Evolutionary conservation across 2,113 vertebrate species (phyloP).

Genomic region (Hydropotes inermis): DNA sequence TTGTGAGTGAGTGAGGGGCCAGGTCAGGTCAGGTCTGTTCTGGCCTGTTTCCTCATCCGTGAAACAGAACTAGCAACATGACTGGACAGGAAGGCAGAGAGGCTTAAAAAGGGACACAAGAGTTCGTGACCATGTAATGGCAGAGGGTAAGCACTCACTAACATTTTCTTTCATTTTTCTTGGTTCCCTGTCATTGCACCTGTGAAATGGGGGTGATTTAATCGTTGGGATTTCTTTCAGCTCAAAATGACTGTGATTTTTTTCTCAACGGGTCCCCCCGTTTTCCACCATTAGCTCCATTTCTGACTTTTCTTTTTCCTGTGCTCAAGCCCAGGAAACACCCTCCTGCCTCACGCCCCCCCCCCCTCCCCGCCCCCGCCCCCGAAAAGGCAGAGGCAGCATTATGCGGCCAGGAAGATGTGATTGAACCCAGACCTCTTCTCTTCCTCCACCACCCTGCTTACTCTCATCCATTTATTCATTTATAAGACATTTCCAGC

Average conservation of each 20-base stretch:
- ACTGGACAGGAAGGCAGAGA: no score
- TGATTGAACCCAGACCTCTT: background rate
- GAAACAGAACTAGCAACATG: fast-evolving
- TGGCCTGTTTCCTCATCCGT: background rate
- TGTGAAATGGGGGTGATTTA: background rate
- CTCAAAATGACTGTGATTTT: background rate
- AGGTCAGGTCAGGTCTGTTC: background rate
- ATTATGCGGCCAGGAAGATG: background rate
- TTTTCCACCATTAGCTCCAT: background rate
- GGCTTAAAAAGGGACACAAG: background rate
- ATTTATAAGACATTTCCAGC: background rate
- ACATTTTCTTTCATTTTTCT: background rate
- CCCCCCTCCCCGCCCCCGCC: fast-evolving
- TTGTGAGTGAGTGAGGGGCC: background rate
- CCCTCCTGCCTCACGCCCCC: fast-evolving
- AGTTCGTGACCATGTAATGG: fast-evolving
- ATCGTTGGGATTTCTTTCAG: background rate
- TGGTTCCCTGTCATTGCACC: background rate
- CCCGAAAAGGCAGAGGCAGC: background rate
- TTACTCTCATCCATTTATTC: background rate
- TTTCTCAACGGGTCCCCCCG: background rate
- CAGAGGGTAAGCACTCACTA: background rate
- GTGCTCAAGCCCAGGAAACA: background rate
- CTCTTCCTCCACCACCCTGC: background rate
- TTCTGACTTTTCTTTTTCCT: background rate